Evolutionary conservation across 2,113 vertebrate genomes (phyloP).

Genomic region (Peromyscus leucopus): DNA sequence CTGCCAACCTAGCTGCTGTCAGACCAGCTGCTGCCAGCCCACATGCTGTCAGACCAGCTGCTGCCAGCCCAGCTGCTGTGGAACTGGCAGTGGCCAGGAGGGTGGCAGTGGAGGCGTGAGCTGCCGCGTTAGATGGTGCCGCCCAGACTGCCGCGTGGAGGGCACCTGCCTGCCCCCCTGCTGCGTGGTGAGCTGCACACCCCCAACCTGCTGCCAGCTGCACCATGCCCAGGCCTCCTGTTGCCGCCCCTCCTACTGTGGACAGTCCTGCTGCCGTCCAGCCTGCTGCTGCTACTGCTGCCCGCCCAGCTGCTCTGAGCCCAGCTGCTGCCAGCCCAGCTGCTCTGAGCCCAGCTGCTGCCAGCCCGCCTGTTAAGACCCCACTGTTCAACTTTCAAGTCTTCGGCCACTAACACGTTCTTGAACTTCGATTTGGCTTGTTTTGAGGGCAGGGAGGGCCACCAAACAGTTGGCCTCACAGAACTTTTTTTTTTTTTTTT

Average conservation of each 20-base stretch:
- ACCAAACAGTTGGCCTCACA: background rate
- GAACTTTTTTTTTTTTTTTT: background rate
- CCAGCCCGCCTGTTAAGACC: slow-evolving; percentile 26
- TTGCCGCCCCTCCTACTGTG: slow-evolving; percentile 68
- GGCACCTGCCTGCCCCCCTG: slow-evolving; percentile 72
- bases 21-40: background rate
- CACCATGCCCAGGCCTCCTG: slow-evolving; percentile 38
- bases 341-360: slow-evolving; percentile 37
- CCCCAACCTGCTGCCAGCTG: slow-evolving; percentile 61
- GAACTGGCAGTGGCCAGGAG: background rate
- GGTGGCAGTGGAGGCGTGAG: slow-evolving; percentile 40
- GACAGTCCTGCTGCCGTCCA: slow-evolving; percentile 63
- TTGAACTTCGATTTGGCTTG: slow-evolving; percentile 44
- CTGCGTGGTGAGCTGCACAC: slow-evolving; percentile 69
- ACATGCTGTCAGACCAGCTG: slow-evolving; percentile 36
- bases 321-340: background rate
- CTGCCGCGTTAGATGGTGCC: slow-evolving; percentile 68
- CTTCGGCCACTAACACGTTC: background rate
- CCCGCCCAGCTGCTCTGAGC: slow-evolving; percentile 23
- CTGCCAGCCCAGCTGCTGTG: slow-evolving; percentile 8
- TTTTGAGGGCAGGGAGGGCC: background rate
- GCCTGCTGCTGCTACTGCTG: slow-evolving; percentile 66
- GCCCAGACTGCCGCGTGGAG: slow-evolving; percentile 73
- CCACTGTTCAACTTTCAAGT: background rate
- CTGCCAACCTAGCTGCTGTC: background rate